Evolutionary conservation across 2,797 vertebrate genomes (phyloP).

Genomic region (Lateolabrax maculatus): DNA sequence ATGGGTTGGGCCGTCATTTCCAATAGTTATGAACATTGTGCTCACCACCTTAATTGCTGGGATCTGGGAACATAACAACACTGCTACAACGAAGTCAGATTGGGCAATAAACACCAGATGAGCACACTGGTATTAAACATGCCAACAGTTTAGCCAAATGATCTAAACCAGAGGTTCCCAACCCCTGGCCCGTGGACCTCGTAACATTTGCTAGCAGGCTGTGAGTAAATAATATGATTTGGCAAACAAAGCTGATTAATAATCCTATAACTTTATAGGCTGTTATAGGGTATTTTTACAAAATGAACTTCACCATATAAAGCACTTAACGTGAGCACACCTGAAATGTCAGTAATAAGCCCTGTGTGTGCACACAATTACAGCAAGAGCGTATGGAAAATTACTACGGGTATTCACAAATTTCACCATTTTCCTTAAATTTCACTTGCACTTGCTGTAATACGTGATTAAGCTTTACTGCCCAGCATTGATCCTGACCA

Average conservation of each 20-base stretch:
- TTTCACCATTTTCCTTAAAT: not conserved
- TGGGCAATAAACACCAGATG: not conserved
- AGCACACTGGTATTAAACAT: not conserved
- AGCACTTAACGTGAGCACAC: not conserved
- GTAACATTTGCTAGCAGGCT: not conserved
- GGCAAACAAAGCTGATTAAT: conserved; percentile 5
- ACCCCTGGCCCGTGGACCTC: not conserved
- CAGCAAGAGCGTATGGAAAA: not conserved
- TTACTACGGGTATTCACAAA: not conserved
- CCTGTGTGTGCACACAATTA: not conserved
- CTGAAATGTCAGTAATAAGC: not conserved
- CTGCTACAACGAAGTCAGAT: not conserved
- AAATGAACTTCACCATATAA: too few species aligned
- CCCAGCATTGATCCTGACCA: not conserved
- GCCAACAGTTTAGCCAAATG: not conserved
- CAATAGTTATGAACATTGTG: not conserved
- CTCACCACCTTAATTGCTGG: not conserved
- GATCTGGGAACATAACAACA: conserved; percentile 5
- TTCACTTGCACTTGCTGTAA: not conserved
- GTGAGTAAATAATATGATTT: not conserved
- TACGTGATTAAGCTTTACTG: not conserved
- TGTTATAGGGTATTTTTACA: not conserved
- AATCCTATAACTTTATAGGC: too few species aligned
- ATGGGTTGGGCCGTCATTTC: not conserved
- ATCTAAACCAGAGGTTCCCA: conserved; percentile 5